Evolutionary conservation across 2,113 vertebrate genomes (phyloP).

Genomic region (Anhinga rufa): DNA sequence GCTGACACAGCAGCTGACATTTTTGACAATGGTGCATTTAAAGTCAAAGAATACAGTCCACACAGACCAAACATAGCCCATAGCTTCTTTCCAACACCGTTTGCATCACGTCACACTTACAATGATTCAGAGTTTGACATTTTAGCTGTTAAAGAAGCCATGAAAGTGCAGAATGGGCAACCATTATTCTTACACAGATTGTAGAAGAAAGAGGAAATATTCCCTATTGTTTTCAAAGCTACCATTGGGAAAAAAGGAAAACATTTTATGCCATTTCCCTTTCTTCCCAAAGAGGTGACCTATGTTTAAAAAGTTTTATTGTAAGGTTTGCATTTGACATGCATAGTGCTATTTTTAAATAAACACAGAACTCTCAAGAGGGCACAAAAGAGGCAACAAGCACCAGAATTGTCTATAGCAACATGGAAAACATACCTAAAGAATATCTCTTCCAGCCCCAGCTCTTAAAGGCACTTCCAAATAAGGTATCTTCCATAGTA

Average conservation of each 20-base stretch:
- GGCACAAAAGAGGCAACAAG: neutral
- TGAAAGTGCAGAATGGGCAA: neutral
- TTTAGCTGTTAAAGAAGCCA: neutral
- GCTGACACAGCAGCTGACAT: neutral
- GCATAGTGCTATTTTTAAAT: neutral
- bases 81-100: neutral
- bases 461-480: neutral
- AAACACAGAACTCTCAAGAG: neutral
- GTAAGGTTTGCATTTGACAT: neutral
- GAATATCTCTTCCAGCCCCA: neutral
- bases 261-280: neutral
- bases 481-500: neutral
- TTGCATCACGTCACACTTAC: neutral
- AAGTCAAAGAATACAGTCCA: neutral
- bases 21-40: neutral
- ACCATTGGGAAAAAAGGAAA: neutral
- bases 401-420: neutral
- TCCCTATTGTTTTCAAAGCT: neutral
- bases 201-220: neutral
- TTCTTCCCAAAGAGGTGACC: neutral
- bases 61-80: neutral
- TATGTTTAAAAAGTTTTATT: neutral
- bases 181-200: neutral
- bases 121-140: neutral
- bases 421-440: neutral